A percentile compares a stretch with the other conserved stretches of the same genome.
Evolutionary conservation across 2,113 vertebrate species (phyloP).

Genomic region (Hippopotamus amphibius): DNA sequence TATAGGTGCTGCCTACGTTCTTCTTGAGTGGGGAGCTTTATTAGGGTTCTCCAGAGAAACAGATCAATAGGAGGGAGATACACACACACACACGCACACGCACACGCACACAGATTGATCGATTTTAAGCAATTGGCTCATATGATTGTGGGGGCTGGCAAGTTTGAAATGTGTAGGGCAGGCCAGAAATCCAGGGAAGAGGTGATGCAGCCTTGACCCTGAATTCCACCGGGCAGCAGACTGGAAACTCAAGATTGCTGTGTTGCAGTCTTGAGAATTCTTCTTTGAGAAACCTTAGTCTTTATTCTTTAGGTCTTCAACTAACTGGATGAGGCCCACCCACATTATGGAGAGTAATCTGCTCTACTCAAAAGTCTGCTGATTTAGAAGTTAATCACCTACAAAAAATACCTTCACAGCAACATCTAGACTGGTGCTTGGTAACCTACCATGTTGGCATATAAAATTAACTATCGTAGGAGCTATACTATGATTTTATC

Average conservation of each 20-base stretch:
- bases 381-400: slow-evolving; percentile 11
- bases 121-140: not conserved
- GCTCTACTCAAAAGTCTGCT: not conserved
- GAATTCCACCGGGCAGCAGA: not conserved
- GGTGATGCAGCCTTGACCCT: not conserved
- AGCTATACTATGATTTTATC: not conserved
- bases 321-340: not conserved
- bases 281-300: not conserved
- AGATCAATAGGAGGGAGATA: not conserved
- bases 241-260: not conserved
- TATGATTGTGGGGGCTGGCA: not conserved
- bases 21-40: not conserved
- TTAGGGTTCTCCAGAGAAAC: not conserved
- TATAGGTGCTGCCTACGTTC: not conserved
- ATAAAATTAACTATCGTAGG: not conserved
- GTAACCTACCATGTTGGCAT: not conserved
- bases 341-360: not conserved
- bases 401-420: not conserved
- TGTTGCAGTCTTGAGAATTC: not conserved
- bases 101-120: not conserved
- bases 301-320: not conserved
- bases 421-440: not conserved
- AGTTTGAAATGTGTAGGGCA: not conserved
- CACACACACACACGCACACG: not conserved
- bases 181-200: not conserved